Evolutionary conservation across 2,888 invertebrate species (phyloP).

Genomic region (Oligia latruncula): DNA sequence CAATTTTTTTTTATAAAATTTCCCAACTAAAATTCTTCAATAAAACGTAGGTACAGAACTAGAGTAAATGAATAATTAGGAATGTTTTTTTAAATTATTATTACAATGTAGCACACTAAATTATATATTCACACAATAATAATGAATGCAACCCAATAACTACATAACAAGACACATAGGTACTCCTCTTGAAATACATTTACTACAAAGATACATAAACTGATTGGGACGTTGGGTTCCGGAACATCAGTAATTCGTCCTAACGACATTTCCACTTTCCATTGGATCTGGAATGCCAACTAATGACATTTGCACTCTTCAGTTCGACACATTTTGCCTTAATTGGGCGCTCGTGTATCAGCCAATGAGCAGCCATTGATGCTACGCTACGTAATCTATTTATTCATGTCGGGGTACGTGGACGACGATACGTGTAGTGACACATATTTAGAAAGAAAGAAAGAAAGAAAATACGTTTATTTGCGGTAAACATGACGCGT

Average conservation of each 20-base stretch:
- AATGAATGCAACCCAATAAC: too few relatives aligned
- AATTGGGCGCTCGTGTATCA: constrained; percentile 48
- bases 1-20: too few relatives aligned
- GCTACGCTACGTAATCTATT: constrained; percentile 40
- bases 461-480: too few relatives aligned
- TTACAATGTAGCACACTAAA: too few relatives aligned
- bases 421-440: not conserved
- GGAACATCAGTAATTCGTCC: constrained; percentile 33
- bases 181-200: not conserved
- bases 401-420: constrained; percentile 10
- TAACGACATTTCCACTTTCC: constrained; percentile 49
- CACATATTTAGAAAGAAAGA: not conserved
- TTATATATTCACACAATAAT: too few relatives aligned
- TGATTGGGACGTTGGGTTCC: constrained; percentile 19
- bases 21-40: too few relatives aligned
- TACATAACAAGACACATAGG: not conserved
- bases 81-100: not conserved
- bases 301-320: constrained; percentile 58
- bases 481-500: too few relatives aligned
- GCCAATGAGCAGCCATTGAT: constrained; percentile 40
- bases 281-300: constrained; percentile 38
- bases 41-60: too few relatives aligned
- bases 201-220: not conserved
- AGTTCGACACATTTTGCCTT: constrained; percentile 38
- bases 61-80: not conserved